phyloP scores from a whole-genome alignment of 2,113 vertebrate genomes.

The Triplophysa tibetana region DNA sequence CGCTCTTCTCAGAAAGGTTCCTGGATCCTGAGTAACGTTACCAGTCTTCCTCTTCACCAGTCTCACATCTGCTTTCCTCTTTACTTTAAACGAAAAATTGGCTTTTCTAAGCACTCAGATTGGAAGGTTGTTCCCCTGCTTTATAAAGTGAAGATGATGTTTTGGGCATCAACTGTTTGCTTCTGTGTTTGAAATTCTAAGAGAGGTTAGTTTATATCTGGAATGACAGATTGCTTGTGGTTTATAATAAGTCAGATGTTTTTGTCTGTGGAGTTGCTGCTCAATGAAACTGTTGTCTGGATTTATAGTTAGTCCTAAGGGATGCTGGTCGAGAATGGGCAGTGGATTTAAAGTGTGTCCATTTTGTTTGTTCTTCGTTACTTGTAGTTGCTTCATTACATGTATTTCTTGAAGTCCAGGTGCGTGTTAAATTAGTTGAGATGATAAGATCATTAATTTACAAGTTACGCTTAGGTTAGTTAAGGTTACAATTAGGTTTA shows the following conservation, averaged over 20 bases:
- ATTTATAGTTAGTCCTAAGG: not conserved
- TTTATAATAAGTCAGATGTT: conserved; percentile 29
- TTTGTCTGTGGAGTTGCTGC: conserved; percentile 7
- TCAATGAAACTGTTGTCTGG: conserved; percentile 17
- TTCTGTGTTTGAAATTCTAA: conserved; percentile 44
- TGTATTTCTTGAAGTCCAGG: not conserved
- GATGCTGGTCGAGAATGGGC: not conserved
- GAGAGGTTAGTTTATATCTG: conserved; percentile 45
- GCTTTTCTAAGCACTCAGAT: not conserved
- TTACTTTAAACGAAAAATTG: not conserved
- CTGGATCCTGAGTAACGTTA: not conserved
- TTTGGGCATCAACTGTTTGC: conserved; percentile 8
- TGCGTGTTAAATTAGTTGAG: no score
- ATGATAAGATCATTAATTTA: no score
- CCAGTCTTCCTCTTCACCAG: not conserved
- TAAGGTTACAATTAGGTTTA: not conserved
- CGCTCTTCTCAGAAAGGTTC: not conserved
- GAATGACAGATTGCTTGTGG: conserved; percentile 34
- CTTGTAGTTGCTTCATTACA: not conserved
- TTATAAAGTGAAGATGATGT: not conserved
- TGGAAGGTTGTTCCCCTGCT: not conserved
- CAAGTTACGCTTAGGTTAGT: no score
- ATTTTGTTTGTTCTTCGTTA: not conserved
- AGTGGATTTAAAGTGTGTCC: not conserved
- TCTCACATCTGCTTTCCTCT: not conserved